Percentiles rank a stretch among this genome's conserved stretches.
phyloP scores from a whole-genome alignment of 2,113 vertebrate genomes.

The Sciurus niger region DNA sequence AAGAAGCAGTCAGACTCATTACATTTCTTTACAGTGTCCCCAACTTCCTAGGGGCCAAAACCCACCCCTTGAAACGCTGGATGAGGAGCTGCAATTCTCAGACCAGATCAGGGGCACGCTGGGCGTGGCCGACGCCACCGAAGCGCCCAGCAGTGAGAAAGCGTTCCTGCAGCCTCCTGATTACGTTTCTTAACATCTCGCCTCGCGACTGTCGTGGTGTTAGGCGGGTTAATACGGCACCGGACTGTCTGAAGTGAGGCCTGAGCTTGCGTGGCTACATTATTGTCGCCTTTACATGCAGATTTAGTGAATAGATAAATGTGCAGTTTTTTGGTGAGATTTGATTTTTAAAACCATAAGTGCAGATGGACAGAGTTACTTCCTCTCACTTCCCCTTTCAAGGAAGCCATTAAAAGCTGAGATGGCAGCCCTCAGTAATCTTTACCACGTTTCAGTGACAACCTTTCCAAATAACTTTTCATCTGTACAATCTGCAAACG shows the following conservation, averaged over 20 bases:
- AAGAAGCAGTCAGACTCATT: neutral
- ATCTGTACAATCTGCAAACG: neutral
- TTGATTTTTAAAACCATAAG: neutral
- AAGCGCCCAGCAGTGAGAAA: neutral
- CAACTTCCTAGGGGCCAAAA: neutral
- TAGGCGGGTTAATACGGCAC: neutral
- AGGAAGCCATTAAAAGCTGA: neutral
- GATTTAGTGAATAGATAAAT: neutral
- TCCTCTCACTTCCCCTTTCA: neutral
- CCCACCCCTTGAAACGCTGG: neutral
- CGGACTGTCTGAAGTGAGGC: rapidly evolving
- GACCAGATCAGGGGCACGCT: rapidly evolving
- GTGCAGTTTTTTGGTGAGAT: neutral
- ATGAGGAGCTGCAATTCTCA: neutral
- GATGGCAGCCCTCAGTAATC: neutral
- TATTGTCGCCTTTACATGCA: neutral
- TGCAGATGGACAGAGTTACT: neutral
- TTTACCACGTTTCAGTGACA: neutral
- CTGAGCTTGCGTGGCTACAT: neutral
- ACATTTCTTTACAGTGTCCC: neutral
- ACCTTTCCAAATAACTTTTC: neutral
- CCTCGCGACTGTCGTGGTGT: rapidly evolving
- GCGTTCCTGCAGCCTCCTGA: neutral
- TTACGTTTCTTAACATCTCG: neutral
- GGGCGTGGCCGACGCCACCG: neutral